Conservation (phyloP, 2,113 vertebrate species). For the Eidolon helvum region DNA sequence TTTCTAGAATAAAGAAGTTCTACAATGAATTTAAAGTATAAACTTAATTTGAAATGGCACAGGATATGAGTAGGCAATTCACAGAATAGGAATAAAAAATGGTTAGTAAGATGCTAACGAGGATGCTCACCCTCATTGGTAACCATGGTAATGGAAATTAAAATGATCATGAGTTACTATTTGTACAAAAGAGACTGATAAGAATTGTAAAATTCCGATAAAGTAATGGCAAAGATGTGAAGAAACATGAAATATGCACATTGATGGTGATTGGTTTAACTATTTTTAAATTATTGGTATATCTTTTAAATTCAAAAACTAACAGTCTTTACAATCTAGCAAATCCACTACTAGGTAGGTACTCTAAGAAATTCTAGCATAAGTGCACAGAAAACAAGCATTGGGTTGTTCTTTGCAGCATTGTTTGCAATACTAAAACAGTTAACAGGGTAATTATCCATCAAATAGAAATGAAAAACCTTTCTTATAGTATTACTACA, state of each 20-base stretch:
- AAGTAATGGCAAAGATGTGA: background rate
- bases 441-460: background rate
- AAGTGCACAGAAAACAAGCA: background rate
- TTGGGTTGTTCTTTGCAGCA: background rate
- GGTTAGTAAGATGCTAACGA: background rate
- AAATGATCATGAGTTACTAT: background rate
- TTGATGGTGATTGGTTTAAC: background rate
- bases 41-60: background rate
- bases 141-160: background rate
- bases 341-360: background rate
- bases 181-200: background rate
- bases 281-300: background rate
- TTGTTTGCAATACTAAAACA: background rate
- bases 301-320: background rate
- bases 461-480: background rate
- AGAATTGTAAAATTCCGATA: background rate
- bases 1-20: conserved; percentile 12
- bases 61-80: background rate
- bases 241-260: background rate
- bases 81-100: background rate
- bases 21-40: background rate
- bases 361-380: background rate
- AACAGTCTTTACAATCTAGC: background rate
- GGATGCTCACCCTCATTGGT: background rate
- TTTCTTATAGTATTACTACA: background rate